Base-by-base conservation (phyloP, 1,140 invertebrate genomes). In the Cardiocondyla obscurior region DNA sequence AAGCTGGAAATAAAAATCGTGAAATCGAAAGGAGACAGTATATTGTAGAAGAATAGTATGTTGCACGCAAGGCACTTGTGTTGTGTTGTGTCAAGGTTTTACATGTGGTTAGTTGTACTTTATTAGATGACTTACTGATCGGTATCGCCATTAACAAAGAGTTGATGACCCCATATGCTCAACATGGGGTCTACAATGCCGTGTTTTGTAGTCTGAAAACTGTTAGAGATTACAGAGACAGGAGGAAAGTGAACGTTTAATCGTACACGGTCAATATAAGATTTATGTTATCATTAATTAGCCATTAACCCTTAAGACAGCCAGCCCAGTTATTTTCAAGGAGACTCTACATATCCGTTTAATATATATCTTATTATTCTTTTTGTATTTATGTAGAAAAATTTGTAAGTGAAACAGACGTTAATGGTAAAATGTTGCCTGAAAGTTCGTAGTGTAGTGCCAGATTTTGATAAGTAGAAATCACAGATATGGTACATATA, bases 131-230 rank as follows among this genome's bases (percentile, higher is more conserved):
- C 97, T 98, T 98, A 98, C 97, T 98, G 97, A 95, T 97, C 97
- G 91, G 97, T 98, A 95, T 98, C 97, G 96, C 98, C 97, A 96
- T 98, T 98, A 95, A 98, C 97, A 96, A 98, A 98, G 95, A 98
- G 97, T 96, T 98, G 98, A 95, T 98, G 97, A 95, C 97, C 98
- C 98, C 98, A 98, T 96, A 98, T 98, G 95, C 97, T 97, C 95
- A 98, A 97, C 97, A 98, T 98, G 95, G 97, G 98, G 96, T 98
- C 97, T 96, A 98, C 97, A 96, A 98, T 98, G 95, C 97, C 97
- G 95, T 97, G 97, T 96, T 98, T 98, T 96, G 97, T 96, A 90
- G 97, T 98, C 97, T 98, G 97, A 97, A 98, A 98, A 97, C 97
- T 98, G 96, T 93, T 93, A 94, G 92, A 93, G 92, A 94, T 93